These are phyloP conservation scores for Pheosia tremula DNA, from an alignment of 2,888 invertebrate species.

Conservation along the genomic window DNA sequence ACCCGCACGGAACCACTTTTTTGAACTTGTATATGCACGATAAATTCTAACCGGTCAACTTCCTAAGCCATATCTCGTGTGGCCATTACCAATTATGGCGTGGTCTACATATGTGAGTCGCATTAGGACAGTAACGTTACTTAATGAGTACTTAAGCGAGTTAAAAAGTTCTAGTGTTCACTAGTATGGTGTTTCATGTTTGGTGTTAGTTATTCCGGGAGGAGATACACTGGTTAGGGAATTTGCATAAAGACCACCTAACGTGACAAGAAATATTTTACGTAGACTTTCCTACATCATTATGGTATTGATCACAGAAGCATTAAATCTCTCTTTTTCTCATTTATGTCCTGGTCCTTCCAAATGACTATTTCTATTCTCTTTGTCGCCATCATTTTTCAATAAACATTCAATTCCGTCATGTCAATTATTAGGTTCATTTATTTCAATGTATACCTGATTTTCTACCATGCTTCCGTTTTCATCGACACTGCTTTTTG, in stretches of 20 bases:
- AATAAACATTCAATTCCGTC: too few relatives aligned
- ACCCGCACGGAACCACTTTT: conserved; percentile 19
- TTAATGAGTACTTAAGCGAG: conserved; percentile 49
- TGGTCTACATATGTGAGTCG: conserved; percentile 44
- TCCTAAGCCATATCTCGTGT: conserved; percentile 21
- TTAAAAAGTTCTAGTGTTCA: conserved; percentile 33
- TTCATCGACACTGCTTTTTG: not conserved
- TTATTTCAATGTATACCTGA: not conserved
- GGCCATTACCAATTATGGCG: conserved; percentile 35
- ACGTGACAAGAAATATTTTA: too few relatives aligned
- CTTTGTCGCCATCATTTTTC: too few relatives aligned
- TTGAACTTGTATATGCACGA: conserved; percentile 17
- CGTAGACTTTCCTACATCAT: not conserved
- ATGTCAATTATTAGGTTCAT: not conserved
- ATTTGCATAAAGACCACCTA: not conserved
- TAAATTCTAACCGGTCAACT: conserved; percentile 16
- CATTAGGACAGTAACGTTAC: conserved; percentile 56
- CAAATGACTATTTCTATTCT: too few relatives aligned
- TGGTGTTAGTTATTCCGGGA: conserved; percentile 26
- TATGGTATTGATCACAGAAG: not conserved
- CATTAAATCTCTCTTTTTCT: not conserved
- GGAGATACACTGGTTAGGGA: not conserved
- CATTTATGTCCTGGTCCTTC: too few relatives aligned
- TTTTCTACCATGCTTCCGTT: not conserved
- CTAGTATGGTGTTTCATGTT: conserved; percentile 29